phyloP scores from a whole-genome alignment of 2,888 invertebrate species.

The Cremastobaeus sp. region DNA sequence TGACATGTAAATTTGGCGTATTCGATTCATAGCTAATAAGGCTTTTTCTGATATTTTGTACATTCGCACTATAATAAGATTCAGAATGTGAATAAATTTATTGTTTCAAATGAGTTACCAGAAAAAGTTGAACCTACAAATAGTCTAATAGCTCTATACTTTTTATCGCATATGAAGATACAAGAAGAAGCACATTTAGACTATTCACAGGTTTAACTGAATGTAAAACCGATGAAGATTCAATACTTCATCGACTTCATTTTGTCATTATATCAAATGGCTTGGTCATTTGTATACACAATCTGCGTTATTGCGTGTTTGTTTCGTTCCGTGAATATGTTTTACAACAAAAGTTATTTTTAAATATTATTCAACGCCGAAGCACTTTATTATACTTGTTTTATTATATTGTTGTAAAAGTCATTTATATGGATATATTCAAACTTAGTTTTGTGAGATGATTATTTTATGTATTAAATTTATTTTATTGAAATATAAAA shows the following conservation, averaged over 20 bases:
- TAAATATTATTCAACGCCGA: slow-evolving; percentile 31
- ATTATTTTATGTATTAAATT: slow-evolving; percentile 52
- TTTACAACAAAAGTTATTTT: slow-evolving; percentile 17
- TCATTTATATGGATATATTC: slow-evolving; percentile 50
- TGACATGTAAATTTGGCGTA: neutral
- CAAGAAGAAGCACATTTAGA: too few relatives aligned
- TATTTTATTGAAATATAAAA: slow-evolving; percentile 51
- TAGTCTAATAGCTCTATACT: too few relatives aligned
- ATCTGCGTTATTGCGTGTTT: slow-evolving; percentile 28
- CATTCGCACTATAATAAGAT: too few relatives aligned
- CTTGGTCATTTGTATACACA: slow-evolving; percentile 44
- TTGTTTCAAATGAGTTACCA: too few relatives aligned
- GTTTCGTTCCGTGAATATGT: slow-evolving; percentile 33
- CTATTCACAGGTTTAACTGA: too few relatives aligned
- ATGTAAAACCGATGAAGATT: neutral
- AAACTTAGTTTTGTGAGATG: slow-evolving; percentile 41
- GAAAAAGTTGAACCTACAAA: too few relatives aligned
- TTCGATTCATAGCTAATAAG: slow-evolving; percentile 8
- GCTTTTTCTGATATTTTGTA: slow-evolving; percentile 44
- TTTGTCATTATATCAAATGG: slow-evolving; percentile 25
- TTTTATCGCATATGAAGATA: too few relatives aligned
- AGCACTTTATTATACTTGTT: slow-evolving; percentile 37
- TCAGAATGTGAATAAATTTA: too few relatives aligned
- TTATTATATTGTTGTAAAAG: slow-evolving; percentile 51
- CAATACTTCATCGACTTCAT: too few relatives aligned